Evolutionary conservation across 2,888 invertebrate genomes (phyloP).

Genomic region (Aphelenchoides bicaudatus): DNA sequence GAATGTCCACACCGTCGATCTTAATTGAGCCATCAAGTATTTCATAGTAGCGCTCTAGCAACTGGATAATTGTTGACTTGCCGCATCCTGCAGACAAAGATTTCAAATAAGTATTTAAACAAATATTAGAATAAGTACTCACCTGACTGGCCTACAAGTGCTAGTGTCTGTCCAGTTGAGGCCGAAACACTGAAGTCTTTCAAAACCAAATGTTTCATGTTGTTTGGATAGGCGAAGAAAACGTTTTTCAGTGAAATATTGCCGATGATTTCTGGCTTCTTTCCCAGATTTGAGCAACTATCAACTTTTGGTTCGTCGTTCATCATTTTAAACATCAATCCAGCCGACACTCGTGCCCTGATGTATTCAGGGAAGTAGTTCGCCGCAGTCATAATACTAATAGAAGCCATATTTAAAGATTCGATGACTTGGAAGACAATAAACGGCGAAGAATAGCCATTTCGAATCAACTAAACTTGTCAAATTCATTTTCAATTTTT

Average conservation of each 20-base stretch:
- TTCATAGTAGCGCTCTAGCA: slow-evolving; percentile 36
- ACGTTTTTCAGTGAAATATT: slow-evolving; percentile 46
- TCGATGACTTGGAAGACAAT: slow-evolving; percentile 32
- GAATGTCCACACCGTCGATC: slow-evolving; percentile 33
- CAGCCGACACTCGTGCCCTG: slow-evolving; percentile 34
- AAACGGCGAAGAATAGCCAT: slow-evolving; percentile 23
- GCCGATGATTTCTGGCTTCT: slow-evolving; percentile 38
- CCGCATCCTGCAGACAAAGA: slow-evolving; percentile 20
- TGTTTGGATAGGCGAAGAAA: slow-evolving; percentile 61
- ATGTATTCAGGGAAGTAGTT: slow-evolving; percentile 37
- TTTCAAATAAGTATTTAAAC: too few species aligned
- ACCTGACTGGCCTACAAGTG: slow-evolving; percentile 34
- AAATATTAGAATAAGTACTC: too few species aligned
- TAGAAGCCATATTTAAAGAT: slow-evolving; percentile 36
- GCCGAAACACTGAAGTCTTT: slow-evolving; percentile 28
- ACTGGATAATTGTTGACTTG: slow-evolving; percentile 33
- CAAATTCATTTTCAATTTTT: too few species aligned
- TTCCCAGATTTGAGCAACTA: slow-evolving; percentile 26
- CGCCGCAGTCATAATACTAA: slow-evolving; percentile 31
- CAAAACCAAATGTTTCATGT: slow-evolving; percentile 40
- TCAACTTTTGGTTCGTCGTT: slow-evolving; percentile 29
- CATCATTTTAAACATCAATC: slow-evolving; percentile 37
- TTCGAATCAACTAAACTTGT: too few species aligned
- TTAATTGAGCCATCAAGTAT: slow-evolving; percentile 24
- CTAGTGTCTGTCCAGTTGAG: slow-evolving; percentile 31